A percentile compares a stretch with the other conserved stretches of the same genome.
These are phyloP conservation scores for Idris sp. DNA, from an alignment of 1,140 invertebrate species.

Conservation along the genomic window DNA sequence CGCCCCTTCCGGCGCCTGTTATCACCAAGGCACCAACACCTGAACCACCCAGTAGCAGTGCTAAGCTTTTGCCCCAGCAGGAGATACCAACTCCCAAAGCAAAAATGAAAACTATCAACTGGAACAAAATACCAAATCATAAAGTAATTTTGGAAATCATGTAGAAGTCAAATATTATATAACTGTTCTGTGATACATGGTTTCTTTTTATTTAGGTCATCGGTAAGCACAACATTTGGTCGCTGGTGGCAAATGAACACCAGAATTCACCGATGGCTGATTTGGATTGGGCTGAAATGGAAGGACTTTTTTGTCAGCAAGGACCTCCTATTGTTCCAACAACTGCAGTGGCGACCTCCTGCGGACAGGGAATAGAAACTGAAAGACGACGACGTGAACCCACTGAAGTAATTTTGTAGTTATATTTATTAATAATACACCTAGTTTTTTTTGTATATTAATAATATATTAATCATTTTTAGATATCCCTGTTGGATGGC, in stretches of 20 bases:
- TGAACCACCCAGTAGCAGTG: conserved; percentile 70
- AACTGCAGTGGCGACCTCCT: conserved; percentile 78
- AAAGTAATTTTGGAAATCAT: conserved; percentile 77
- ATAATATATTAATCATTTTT: conserved; percentile 54
- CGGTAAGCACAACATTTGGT: conserved; percentile 95
- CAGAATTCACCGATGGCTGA: conserved; percentile 88
- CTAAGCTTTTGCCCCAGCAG: conserved; percentile 86
- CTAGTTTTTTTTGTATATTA: no score
- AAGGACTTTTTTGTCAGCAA: conserved; percentile 94
- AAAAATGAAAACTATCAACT: conserved; percentile 97
- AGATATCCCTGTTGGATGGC: conserved; percentile 93
- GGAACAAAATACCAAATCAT: conserved; percentile 94
- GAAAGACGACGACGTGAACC: conserved; percentile 84
- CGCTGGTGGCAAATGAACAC: conserved; percentile 89
- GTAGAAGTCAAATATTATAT: no score
- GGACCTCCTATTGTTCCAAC: conserved; percentile 80
- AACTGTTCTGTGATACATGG: no score
- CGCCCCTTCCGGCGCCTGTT: conserved; percentile 72
- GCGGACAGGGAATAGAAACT: conserved; percentile 75
- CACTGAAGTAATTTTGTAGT: conserved; percentile 77
- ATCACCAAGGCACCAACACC: conserved; percentile 71
- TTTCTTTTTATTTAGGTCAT: conserved; percentile 80
- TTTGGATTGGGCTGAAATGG: conserved; percentile 94
- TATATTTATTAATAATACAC: no score
- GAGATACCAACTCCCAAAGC: conserved; percentile 91